Base-by-base conservation (phyloP, 37 sponge, comb jelly and placozoan genomes). In the Oscarella lobularis region DNA sequence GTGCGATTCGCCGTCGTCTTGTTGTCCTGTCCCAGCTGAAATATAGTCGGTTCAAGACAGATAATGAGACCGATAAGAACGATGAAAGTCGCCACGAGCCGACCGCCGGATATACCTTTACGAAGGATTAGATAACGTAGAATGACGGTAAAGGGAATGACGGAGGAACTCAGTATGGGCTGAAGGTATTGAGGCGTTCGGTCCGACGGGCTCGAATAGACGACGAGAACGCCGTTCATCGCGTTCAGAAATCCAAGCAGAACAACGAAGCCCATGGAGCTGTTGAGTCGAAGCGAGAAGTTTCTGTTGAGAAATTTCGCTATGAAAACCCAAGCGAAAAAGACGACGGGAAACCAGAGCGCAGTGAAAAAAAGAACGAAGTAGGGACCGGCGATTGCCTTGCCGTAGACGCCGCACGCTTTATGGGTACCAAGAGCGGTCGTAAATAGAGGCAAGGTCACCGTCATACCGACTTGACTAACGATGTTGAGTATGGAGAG, bases 111-210 rank as follows among this genome's bases (percentile, higher is more conserved):
- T 5, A 35, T 66, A 5, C 60, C 60, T 34, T 74, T 74, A 5
- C 75, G 9, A 5, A 74, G 66, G 66, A 74, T 31, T 2, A 35
- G 54, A 2, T 29, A 82, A 74, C 85, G 41, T 73, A 82, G 67
- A 0, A 74, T 3, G 1, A 85, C 81, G 5, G 85, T 88, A 27
- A 88, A 73, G 2, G 89, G 89, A 35, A 88, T 88, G 9, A 79
- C 33, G 54, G 76, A 77, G 33, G 84, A 84, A 3, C 76, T 75
- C n/a, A 88, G 82, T 2, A 88, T 81, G 14, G 89, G 81, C 39
- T 88, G 89, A 60, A 88, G 76, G 72, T 82, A 88, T 1, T 81
- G 85, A 27, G 89, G 81, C 2, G 89, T 88, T 39, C 89, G 68
- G 2, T 36, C 33, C 2, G 82, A 67, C 34, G 75, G 76, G 0